phyloP scores from a whole-genome alignment of 2,888 invertebrate genomes.

The Drosophila tripunctata region DNA sequence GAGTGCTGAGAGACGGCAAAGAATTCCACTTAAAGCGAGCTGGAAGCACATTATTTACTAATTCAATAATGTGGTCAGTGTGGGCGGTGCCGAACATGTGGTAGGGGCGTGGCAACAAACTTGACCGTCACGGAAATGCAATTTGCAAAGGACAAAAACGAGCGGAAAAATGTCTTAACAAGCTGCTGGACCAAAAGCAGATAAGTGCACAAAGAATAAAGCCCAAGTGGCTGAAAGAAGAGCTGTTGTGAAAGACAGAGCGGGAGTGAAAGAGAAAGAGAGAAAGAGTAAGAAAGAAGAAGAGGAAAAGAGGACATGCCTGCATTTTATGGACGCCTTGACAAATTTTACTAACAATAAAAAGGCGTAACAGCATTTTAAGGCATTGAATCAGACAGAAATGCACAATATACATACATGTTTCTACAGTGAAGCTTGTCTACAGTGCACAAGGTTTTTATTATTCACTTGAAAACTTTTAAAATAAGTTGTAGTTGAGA shows the following conservation, averaged over 20 bases:
- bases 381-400: slow-evolving; percentile 8
- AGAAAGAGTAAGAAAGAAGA: background rate
- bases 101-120: slow-evolving; percentile 8
- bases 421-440: background rate
- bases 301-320: slow-evolving; percentile 28
- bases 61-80: slow-evolving; percentile 71
- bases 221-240: background rate
- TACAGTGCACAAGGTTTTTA: background rate
- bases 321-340: slow-evolving; percentile 73
- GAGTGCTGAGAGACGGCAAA: background rate
- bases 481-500: no score
- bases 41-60: slow-evolving; percentile 53
- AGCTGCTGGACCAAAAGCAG: slow-evolving; percentile 32
- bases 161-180: slow-evolving; percentile 75
- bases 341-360: slow-evolving; percentile 69
- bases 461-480: no score
- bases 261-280: background rate
- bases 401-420: background rate
- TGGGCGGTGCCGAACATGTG: no score
- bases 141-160: slow-evolving; percentile 67
- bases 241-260: background rate
- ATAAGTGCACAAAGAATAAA: slow-evolving; percentile 44
- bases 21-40: slow-evolving; percentile 30
- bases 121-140: slow-evolving; percentile 78
- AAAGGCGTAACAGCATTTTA: slow-evolving; percentile 63